Evolutionary conservation across 2,888 invertebrate genomes (phyloP), one percentile per base, ranked within the genome.

Genomic region (Leucoma salicis): DNA sequence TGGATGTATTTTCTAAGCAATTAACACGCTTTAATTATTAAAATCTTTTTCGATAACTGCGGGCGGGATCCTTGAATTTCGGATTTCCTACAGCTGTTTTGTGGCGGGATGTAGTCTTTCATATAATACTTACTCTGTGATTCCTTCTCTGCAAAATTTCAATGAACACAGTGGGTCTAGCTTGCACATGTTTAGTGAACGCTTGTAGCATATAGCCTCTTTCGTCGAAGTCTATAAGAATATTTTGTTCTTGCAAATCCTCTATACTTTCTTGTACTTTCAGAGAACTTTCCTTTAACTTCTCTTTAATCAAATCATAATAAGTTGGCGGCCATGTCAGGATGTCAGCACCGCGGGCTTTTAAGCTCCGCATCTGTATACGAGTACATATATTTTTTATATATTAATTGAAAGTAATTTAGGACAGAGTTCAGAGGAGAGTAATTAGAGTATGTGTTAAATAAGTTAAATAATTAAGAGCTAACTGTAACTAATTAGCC

Each of bases 201-300:
- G 97, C 97, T 86, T 99, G 99, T 50, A 99, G 91, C 70, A 99
- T 92, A 78, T 99, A 99, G 0, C 99, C 99, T 67, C 97, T 91
- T 68, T 99, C 99, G 74, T 99, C 99, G 72, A 96, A 99, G 80
- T 99, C 99, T 39, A 99, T 95, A 50, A 99, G 89, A 58, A 99
- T 98, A 68, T 95, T 94, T 48, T 97, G 87, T 78, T 96, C 94
- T 86, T 97, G 91, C 45, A 98, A 85, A 21, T 92, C 90, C 50
- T 94, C 93, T 49, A 99, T 83, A 57, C 96, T 96, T 82, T 99
- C 98, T 2, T 68, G 32, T 1, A 87, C 64, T 21, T 63, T 93
- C 5, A 97, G 92, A 46, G 94, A 92, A 46, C 96, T 95, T 10
- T 82, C 72, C 55, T 93, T 92, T 0, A 99, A 89, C 56, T 94